Evolutionary conservation across 2,888 invertebrate species (phyloP).

Genomic region (Pycnomerus fuliginosus): DNA sequence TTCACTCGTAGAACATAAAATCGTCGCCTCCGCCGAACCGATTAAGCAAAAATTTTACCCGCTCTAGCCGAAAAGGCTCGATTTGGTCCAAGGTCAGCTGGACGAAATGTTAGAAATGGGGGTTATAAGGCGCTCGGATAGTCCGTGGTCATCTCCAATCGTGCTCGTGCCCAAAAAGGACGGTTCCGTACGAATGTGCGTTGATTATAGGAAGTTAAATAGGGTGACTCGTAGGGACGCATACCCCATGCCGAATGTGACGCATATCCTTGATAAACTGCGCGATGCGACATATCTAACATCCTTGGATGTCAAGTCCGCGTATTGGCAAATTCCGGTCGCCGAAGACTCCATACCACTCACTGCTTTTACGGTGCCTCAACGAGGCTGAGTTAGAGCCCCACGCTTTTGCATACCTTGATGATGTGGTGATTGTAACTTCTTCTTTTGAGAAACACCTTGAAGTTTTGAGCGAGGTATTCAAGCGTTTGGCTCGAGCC

Average conservation of each 20-base stretch:
- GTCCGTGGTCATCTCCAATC: slow-evolving; percentile 38
- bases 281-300: background rate
- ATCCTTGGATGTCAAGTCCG: background rate
- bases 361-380: background rate
- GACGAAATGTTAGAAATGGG: slow-evolving; percentile 31
- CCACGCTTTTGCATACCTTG: background rate
- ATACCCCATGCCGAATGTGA: background rate
- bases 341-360: background rate
- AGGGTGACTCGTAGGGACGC: background rate
- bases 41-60: slow-evolving; percentile 28
- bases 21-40: slow-evolving; percentile 13
- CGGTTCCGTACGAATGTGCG: background rate
- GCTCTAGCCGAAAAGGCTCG: slow-evolving; percentile 22
- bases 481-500: background rate
- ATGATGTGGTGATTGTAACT: background rate
- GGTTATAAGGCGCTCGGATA: slow-evolving; percentile 30
- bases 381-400: background rate
- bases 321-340: background rate
- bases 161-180: slow-evolving; percentile 30
- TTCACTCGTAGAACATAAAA: slow-evolving; percentile 17
- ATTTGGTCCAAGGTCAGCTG: slow-evolving; percentile 25
- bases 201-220: background rate
- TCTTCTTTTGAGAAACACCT: background rate
- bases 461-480: background rate
- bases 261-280: background rate